Percentiles rank a stretch among this genome's conserved stretches.
Conservation (phyloP, 1,140 invertebrate genomes). For the Linepithema humile region DNA sequence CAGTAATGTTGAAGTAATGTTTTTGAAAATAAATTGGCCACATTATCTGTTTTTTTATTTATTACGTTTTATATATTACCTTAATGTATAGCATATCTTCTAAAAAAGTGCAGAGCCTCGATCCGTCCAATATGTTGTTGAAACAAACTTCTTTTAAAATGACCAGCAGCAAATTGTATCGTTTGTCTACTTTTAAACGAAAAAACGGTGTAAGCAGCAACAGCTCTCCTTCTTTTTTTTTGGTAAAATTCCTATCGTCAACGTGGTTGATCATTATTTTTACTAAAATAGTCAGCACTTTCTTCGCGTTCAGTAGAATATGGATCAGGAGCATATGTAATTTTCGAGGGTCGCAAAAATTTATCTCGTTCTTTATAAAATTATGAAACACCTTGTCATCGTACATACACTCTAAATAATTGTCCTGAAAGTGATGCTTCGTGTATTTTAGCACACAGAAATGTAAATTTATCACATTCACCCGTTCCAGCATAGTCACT, state of each 20-base stretch:
- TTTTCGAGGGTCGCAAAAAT: conserved; percentile 56
- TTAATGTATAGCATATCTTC: conserved; percentile 40
- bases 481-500: conserved; percentile 46
- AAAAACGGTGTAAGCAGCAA: conserved; percentile 72
- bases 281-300: conserved; percentile 72
- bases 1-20: too few relatives aligned
- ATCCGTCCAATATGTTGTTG: conserved; percentile 60
- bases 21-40: too few relatives aligned
- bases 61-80: conserved; percentile 29
- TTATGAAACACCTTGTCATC: conserved; percentile 70
- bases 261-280: conserved; percentile 73
- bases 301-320: conserved; percentile 72
- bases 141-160: conserved; percentile 66
- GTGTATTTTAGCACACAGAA: conserved; percentile 72
- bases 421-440: conserved; percentile 70
- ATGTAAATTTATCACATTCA: conserved; percentile 62
- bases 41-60: too few relatives aligned
- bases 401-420: conserved; percentile 63
- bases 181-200: conserved; percentile 62
- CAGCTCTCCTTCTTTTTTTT: too few relatives aligned
- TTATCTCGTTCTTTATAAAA: conserved; percentile 74
- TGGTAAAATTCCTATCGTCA: too few relatives aligned
- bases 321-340: conserved; percentile 71
- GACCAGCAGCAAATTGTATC: conserved; percentile 48
- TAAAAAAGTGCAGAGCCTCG: conserved; percentile 70